A percentile compares a stretch with the other conserved stretches of the same genome.
Conservation (phyloP, 2,113 vertebrate genomes). For the Hippolais icterina region DNA sequence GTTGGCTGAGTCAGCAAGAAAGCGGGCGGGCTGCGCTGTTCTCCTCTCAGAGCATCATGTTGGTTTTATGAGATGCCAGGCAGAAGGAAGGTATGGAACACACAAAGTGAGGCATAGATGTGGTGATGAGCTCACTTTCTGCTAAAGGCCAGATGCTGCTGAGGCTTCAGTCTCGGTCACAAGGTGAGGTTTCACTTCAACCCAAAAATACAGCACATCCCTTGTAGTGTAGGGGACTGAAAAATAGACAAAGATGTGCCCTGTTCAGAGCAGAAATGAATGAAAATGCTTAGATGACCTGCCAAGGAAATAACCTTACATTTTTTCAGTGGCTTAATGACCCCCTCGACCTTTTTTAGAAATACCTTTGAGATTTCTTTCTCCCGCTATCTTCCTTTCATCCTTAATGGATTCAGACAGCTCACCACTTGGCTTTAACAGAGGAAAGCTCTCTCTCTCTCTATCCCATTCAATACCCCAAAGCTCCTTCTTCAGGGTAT, state of each 20-base stretch:
- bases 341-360: neutral
- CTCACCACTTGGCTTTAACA: neutral
- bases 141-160: neutral
- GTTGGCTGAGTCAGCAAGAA: conserved; percentile 23
- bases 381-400: conserved; percentile 14
- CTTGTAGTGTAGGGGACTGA: neutral
- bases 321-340: conserved; percentile 9
- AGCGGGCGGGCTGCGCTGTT: rapidly evolving
- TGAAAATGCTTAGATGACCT: neutral
- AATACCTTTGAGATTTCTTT: conserved; percentile 29
- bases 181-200: neutral
- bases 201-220: neutral
- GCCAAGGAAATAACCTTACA: neutral
- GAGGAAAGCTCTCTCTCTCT: neutral
- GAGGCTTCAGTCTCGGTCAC: neutral
- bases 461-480: neutral
- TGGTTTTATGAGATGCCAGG: neutral
- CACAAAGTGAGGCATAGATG: neutral
- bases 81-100: neutral
- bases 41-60: neutral
- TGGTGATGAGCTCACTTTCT: neutral
- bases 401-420: conserved; percentile 23
- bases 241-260: neutral
- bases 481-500: neutral
- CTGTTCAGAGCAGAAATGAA: neutral